Conservation (phyloP, 2,797 vertebrate genomes). For the Galagoides demidoff region DNA sequence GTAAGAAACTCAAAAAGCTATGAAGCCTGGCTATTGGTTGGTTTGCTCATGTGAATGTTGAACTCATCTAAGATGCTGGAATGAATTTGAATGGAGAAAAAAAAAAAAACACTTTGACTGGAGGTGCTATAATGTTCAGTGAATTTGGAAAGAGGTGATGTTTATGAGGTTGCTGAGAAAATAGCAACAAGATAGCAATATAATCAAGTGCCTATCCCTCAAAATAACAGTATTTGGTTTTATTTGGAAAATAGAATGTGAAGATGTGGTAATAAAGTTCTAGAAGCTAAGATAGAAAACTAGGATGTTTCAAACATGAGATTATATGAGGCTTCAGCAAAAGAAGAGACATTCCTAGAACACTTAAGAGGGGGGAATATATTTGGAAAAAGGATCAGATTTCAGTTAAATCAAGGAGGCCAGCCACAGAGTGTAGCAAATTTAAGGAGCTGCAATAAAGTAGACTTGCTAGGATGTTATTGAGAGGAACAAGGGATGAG, state of each 20-base stretch:
- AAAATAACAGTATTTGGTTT: background rate
- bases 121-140: background rate
- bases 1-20: background rate
- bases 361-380: background rate
- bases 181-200: background rate
- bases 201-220: background rate
- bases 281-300: background rate
- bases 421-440: background rate
- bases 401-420: background rate
- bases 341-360: background rate
- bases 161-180: background rate
- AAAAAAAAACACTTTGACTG: no score
- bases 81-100: background rate
- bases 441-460: background rate
- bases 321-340: background rate
- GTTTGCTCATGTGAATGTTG: background rate
- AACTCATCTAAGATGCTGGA: background rate
- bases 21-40: background rate
- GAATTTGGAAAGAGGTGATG: background rate
- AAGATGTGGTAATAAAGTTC: background rate
- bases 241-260: background rate
- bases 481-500: background rate
- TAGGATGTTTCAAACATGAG: background rate
- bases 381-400: background rate
- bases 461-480: background rate